phyloP scores from a whole-genome alignment of 1,140 invertebrate species.

The Stegodyphus dumicola region DNA sequence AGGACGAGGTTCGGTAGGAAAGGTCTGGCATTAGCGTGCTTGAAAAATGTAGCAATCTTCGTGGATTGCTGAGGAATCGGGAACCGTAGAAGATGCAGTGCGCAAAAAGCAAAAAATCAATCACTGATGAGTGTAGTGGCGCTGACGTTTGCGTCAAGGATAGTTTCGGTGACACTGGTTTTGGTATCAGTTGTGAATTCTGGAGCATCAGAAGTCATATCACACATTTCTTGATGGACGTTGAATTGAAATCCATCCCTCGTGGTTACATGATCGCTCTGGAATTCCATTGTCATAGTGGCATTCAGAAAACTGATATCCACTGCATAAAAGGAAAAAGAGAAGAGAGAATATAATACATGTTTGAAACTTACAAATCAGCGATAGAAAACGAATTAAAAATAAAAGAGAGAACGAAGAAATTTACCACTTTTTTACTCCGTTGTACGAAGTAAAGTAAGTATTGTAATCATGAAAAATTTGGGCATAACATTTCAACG shows the following conservation, averaged over 20 bases:
- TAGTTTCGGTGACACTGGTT: background rate
- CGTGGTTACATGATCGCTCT: slow-evolving; percentile 59
- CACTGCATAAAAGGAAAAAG: slow-evolving; percentile 8
- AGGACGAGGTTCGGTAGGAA: too few relatives aligned
- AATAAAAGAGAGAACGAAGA: too few relatives aligned
- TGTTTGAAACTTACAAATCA: too few relatives aligned
- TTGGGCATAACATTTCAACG: too few relatives aligned
- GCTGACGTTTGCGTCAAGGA: slow-evolving; percentile 9
- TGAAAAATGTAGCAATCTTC: too few relatives aligned
- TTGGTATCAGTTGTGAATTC: slow-evolving; percentile 1
- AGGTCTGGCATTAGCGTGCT: too few relatives aligned
- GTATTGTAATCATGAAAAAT: too few relatives aligned
- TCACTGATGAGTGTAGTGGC: slow-evolving; percentile 12
- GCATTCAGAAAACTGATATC: slow-evolving; percentile 34
- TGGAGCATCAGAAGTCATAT: slow-evolving; percentile 9
- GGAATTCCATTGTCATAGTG: slow-evolving; percentile 49
- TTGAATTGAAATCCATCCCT: slow-evolving; percentile 60
- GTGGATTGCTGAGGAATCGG: background rate
- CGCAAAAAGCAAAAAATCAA: background rate
- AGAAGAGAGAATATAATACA: background rate
- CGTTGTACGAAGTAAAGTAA: too few relatives aligned
- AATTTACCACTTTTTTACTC: too few relatives aligned
- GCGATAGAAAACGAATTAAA: too few relatives aligned
- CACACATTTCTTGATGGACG: slow-evolving; percentile 60
- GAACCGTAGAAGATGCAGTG: background rate